A percentile compares a stretch with the other conserved stretches of the same genome.
Conservation (phyloP, 2,888 invertebrate species). For the Aleiodes leptofemur region DNA sequence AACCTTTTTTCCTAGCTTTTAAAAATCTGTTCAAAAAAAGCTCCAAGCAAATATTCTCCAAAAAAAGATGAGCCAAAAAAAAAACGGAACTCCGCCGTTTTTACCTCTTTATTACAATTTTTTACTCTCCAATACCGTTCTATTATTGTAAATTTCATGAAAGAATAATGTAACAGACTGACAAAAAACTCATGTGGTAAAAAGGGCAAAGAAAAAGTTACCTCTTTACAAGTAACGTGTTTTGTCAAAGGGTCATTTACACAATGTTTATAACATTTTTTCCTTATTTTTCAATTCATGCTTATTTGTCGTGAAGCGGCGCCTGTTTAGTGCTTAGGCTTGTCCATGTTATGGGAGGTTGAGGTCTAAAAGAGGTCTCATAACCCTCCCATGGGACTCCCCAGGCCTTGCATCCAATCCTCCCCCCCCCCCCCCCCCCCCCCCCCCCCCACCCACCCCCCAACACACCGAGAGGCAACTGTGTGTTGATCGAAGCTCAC, state of each 20-base stretch:
- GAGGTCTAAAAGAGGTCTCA: slow-evolving; percentile 16
- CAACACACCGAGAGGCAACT: background rate
- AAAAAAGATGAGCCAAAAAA: no score
- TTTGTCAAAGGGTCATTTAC: slow-evolving; percentile 24
- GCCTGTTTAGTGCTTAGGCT: background rate
- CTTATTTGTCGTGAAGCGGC: slow-evolving; percentile 8
- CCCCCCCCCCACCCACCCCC: no score
- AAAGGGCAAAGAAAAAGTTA: background rate
- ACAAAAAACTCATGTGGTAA: slow-evolving; percentile 2
- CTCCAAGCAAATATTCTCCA: no score
- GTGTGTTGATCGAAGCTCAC: slow-evolving; percentile 58
- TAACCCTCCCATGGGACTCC: background rate
- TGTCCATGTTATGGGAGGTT: background rate
- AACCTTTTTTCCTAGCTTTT: no score
- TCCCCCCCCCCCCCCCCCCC: background rate
- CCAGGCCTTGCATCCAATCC: background rate
- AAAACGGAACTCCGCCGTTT: no score
- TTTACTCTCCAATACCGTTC: no score
- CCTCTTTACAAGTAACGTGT: no score
- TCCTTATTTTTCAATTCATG: slow-evolving; percentile 21
- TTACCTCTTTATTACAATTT: no score
- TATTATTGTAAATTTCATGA: no score
- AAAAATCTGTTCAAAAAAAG: no score
- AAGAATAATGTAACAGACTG: no score
- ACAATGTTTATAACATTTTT: background rate